Base-by-base conservation (phyloP, 1,140 invertebrate species). In the Grapholita molesta region DNA sequence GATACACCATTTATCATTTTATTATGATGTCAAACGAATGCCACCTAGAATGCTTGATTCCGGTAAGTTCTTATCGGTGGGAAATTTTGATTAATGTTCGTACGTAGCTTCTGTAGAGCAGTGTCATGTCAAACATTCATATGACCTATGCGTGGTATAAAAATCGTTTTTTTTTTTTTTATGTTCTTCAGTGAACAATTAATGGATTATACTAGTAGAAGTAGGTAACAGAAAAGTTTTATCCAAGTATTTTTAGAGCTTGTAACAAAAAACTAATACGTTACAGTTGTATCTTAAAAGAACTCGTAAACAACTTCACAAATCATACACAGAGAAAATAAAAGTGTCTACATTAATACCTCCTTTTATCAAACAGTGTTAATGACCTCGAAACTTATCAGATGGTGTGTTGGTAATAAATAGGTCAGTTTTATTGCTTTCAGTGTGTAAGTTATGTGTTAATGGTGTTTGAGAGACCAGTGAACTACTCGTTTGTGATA, bases 311-410 rank as follows among this genome's bases (percentile, higher is more conserved):
- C 42, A 48, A 21, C 42, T 48, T 21, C 15, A 21, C 42, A 48
- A 48, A 48, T 48, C 42, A 48, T 48, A 48, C 18, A 48, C 42
- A 48, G 9, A 48, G 42, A 48, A 48, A 48, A 48, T 48, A 48
- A 48, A 48, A 48, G 76, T 79, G 80, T 77, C 75, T 71, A 77
- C 76, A 72, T 68, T 33, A 61, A 69, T 79, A 83, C 81, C 81
- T 76, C 57, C 23, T 35, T 28, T 70, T 72, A 71, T 68, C 69
- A 32, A 18, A 24, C 25, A 48, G 82, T 86, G 85, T 89, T 89
- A 87, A 87, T 86, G 86, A 87, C 85, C 78, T 79, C 73, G 84
- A 87, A 88, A 80, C 75, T 87, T 90, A 89, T 91, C 86, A 80
- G 74, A 85, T 84, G 73, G 73, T 69, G 74, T 78, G 69, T 61